Base-by-base conservation (phyloP, 2,888 invertebrate species). In the Volucella inflata region DNA sequence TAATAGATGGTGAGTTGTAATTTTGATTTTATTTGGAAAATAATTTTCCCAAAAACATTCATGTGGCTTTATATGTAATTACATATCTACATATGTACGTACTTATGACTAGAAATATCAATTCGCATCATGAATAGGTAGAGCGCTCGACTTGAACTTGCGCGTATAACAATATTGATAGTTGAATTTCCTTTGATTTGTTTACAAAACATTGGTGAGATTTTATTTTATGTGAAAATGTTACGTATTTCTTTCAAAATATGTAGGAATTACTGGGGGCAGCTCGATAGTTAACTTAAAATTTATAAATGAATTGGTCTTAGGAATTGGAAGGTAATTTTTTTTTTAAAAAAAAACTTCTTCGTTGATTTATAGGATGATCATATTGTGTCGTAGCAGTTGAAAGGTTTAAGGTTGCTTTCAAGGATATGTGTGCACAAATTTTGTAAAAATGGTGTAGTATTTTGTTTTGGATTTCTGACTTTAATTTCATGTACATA, bases 151-250 rank as follows among this genome's bases (percentile, higher is more conserved):
- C 12, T 10, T 11, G 40, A 21, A 42, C 14, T 51, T 60, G 60
- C 42, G 48, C 59, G 50, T 59, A 14, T 30, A 11, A 6, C 8
- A 17, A 14, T 14, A 17, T 21, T n/a, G 38, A 62, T 16, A 16
- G 14, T 17, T 30, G 14, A 14, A 42, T 50, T 48, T 30, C 1
- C 14, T 55, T 50, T 3, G 10, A 74, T 60, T 74, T 79, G 79
- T 79, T 79, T 79, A 79, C 79, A 67, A 72, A 79, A 65, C 65
- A 67, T 67, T 79, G 51, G 38, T 79, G 51, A 59, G 48, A 10
- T 30, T 21, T 44, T 44, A 59, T 51, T 72, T 38, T 42, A 40
- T 9, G 40, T n/a, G 16, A 6, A 4, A 40, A 14, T 44, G n/a
- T 30, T 30, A 44, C 44, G 8, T 11, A 16, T 14, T 10, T 38